Evolutionary conservation across 2,888 invertebrate genomes (phyloP).

Genomic region (Leistus spinibarbis): DNA sequence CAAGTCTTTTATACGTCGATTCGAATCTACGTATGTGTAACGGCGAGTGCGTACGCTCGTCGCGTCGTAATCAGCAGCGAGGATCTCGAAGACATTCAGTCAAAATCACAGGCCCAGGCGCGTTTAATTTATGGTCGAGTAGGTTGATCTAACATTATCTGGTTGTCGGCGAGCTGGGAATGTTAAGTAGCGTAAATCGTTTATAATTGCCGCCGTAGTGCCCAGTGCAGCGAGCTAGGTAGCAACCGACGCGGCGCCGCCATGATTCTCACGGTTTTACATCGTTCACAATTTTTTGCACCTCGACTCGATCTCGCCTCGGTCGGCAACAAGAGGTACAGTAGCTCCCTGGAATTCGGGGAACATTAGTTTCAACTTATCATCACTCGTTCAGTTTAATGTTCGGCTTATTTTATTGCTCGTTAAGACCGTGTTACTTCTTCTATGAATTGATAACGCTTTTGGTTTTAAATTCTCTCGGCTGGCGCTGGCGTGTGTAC

Average conservation of each 20-base stretch:
- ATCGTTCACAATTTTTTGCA: conserved; percentile 43
- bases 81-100: conserved; percentile 55
- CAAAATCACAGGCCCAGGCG: conserved; percentile 53
- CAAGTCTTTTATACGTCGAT: neutral
- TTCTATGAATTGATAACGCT: conserved; percentile 38
- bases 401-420: conserved; percentile 39
- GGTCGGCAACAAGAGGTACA: conserved; percentile 41
- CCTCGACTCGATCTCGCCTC: neutral
- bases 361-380: conserved; percentile 56
- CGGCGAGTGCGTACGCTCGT: neutral
- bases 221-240: conserved; percentile 42
- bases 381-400: conserved; percentile 45
- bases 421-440: conserved; percentile 32
- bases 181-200: conserved; percentile 54
- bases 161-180: conserved; percentile 47
- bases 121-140: conserved; percentile 57
- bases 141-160: conserved; percentile 52
- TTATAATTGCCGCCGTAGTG: conserved; percentile 52
- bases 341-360: conserved; percentile 54
- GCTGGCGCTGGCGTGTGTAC: neutral
- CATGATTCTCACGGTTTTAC: conserved; percentile 50
- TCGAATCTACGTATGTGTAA: no score
- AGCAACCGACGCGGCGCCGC: conserved; percentile 46
- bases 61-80: conserved; percentile 9
- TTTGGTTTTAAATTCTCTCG: conserved; percentile 14